A percentile compares a stretch with the other conserved stretches of the same genome.
Conservation (phyloP, 2,888 invertebrate species). For the Nasonovia ribisnigri region DNA sequence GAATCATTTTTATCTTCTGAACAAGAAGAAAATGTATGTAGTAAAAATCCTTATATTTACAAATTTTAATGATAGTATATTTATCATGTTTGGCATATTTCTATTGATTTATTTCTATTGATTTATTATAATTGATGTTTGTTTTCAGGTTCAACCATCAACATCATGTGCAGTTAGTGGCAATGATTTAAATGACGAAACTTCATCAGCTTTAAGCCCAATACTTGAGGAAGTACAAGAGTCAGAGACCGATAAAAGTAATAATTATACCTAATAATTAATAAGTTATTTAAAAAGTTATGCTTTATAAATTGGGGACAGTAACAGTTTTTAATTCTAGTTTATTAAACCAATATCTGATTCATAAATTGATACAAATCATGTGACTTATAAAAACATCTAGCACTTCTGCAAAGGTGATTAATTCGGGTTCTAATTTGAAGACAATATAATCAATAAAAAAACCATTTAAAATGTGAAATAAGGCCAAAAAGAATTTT, state of each 20-base stretch:
- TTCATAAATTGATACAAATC: not conserved
- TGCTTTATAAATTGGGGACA: not conserved
- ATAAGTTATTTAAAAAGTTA: not conserved
- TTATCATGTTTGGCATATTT: not conserved
- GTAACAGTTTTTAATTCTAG: not conserved
- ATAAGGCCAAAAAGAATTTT: no score
- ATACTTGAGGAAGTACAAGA: not conserved
- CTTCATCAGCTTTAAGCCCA: not conserved
- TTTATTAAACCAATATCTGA: not conserved
- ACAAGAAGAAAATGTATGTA: constrained; percentile 1
- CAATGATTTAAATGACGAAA: not conserved
- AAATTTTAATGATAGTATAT: not conserved
- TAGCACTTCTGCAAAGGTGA: no score
- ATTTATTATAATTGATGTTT: not conserved
- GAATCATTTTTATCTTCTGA: not conserved
- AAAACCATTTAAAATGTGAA: no score
- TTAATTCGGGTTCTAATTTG: no score
- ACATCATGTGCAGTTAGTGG: not conserved
- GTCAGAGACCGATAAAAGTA: not conserved
- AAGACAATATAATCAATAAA: no score
- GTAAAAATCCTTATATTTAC: not conserved
- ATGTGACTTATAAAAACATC: no score
- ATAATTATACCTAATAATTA: not conserved
- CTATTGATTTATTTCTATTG: not conserved
- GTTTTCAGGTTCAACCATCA: constrained; percentile 15